Conservation (phyloP, 2,888 invertebrate genomes). For the Drosophila pullipes region DNA sequence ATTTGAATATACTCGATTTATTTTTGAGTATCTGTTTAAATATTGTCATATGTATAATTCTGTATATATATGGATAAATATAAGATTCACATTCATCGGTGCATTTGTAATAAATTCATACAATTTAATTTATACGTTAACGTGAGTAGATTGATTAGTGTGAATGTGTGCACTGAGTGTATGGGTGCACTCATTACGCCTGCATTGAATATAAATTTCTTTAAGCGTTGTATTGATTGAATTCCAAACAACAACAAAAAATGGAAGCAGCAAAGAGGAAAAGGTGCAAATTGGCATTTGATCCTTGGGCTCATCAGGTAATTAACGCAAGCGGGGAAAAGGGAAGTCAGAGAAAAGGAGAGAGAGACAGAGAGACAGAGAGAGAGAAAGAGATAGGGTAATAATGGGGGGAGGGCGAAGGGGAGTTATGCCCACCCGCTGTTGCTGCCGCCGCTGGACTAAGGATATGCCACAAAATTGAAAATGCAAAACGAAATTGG, state of each 20-base stretch:
- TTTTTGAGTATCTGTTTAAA: background rate
- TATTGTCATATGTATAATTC: background rate
- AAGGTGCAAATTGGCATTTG: constrained; percentile 57
- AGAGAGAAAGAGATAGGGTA: background rate
- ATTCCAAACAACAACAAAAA: constrained; percentile 1
- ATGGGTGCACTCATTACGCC: background rate
- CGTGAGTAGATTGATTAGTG: background rate
- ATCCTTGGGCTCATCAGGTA: constrained; percentile 64
- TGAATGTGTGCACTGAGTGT: background rate
- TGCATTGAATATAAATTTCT: constrained; percentile 10
- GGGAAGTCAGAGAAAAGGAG: too few species aligned
- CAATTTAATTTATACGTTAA: background rate
- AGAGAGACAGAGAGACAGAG: background rate
- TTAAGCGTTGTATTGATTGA: constrained; percentile 32
- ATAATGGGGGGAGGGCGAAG: background rate
- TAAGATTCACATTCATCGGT: background rate
- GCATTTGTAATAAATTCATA: background rate
- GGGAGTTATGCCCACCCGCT: constrained; percentile 63
- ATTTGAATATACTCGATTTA: background rate
- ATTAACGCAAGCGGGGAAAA: constrained; percentile 48
- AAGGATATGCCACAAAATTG: constrained; percentile 79
- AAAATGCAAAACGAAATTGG: constrained; percentile 80
- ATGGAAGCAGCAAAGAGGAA: background rate
- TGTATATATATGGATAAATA: background rate
- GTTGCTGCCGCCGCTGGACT: constrained; percentile 28